Base-by-base conservation (phyloP, 2,113 vertebrate genomes). In the Cyrtonyx montezumae region DNA sequence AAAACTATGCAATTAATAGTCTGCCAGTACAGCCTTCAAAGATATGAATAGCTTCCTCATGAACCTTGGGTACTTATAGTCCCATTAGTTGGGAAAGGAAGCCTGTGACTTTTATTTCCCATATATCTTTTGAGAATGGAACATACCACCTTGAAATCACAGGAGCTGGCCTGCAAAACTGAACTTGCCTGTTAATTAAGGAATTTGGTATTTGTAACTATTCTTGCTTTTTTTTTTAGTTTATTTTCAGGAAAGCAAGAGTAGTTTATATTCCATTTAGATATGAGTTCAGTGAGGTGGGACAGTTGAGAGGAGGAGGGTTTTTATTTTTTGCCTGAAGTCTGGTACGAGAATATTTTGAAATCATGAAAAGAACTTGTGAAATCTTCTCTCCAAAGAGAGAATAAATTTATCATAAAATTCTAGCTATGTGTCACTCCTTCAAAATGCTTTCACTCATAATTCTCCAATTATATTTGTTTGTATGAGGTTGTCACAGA, bases 21-120 rank as follows among this genome's bases (percentile, higher is more conserved):
- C 40, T 89, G 67, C 34, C 67, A 84, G 49, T 69, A 82, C 66
- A 89, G 45, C 16, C 87, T 95, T 95, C 70, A 79, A 69, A 92
- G 59, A 14, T 83, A 1, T 69, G 63, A 74, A 13, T 73, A 49
- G n/a, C 32, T 87, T 82, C 37, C 58, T 37, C 2, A 7, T n/a
- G 59, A 68, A 82, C 21, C 1, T 0, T n/a, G 36, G 48, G 61
- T 70, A 71, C 25, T 1, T 3, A 53, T 49, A 49, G 34, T 61
- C 14, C 36, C 45, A 53, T 61, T 53, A 68, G 48, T 17, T 45
- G 40, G 42, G 36, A 40, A 79, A 78, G 62, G 26, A 89, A 81
- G 43, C 20, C 19, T 84, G 40, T 84, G 53, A 46, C 76, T 4
- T 25, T 32, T 61, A 26, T 70, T 79, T 62, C 22, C 16, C 9